Conservation (phyloP, 2,888 invertebrate species). For the Lithophane semibrunnea region DNA sequence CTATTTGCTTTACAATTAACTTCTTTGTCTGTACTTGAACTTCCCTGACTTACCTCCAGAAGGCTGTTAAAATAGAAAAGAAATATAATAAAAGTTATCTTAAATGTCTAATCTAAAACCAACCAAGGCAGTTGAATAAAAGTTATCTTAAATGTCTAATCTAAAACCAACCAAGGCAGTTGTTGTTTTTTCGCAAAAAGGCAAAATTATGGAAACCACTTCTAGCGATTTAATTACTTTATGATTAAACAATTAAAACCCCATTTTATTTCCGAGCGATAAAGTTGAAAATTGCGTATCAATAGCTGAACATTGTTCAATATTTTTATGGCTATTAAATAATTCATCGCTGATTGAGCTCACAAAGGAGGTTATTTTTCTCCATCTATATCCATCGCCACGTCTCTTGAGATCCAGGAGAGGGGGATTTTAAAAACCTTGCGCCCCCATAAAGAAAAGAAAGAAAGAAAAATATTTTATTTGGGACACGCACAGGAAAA, state of each 20-base stretch:
- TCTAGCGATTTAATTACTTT: neutral
- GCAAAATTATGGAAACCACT: neutral
- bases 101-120: neutral
- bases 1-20: too few relatives aligned
- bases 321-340: constrained; percentile 13
- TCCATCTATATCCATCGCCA: neutral
- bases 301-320: neutral
- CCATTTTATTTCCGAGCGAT: neutral
- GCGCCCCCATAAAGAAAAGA: too few relatives aligned
- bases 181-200: neutral
- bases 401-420: neutral
- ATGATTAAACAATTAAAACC: neutral
- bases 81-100: neutral
- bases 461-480: too few relatives aligned
- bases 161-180: neutral
- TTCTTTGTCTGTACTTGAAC: too few relatives aligned
- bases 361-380: neutral
- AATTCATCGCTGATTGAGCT: neutral
- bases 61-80: too few relatives aligned
- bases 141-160: neutral
- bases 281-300: neutral
- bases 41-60: too few relatives aligned
- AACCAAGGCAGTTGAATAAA: neutral
- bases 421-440: neutral
- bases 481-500: too few relatives aligned